Percentiles rank a stretch among this genome's conserved stretches.
Evolutionary conservation across 2,888 invertebrate species (phyloP).

Genomic region (Anarsia innoxiella): DNA sequence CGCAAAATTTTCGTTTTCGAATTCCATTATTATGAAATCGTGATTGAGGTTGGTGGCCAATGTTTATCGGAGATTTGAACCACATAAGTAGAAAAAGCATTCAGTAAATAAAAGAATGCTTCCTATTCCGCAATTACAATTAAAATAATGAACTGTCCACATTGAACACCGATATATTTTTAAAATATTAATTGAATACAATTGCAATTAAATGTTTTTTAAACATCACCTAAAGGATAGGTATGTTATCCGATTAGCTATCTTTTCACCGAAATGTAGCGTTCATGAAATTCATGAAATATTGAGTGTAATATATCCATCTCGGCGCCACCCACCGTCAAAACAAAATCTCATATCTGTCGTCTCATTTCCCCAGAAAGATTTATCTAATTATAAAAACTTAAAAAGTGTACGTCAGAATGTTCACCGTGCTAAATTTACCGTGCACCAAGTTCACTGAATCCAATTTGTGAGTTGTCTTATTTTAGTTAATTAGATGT

Average conservation of each 20-base stretch:
- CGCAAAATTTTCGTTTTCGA: conserved; percentile 33
- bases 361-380: conserved; percentile 19
- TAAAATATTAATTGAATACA: no score
- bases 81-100: background rate
- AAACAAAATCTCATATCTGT: conserved; percentile 20
- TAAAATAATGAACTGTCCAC: no score
- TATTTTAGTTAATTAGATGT: conserved; percentile 55
- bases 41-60: conserved; percentile 22
- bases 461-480: conserved; percentile 52
- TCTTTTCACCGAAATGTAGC: no score
- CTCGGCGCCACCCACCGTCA: conserved; percentile 7
- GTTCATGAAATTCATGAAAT: no score
- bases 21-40: conserved; percentile 34
- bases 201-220: no score
- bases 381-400: conserved; percentile 36
- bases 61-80: background rate
- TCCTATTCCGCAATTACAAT: no score
- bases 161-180: no score
- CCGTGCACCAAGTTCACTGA: conserved; percentile 32
- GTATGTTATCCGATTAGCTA: no score
- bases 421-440: conserved; percentile 45
- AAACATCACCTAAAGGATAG: no score
- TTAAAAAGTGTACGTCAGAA: conserved; percentile 34
- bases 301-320: no score
- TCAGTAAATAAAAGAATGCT: background rate